Conservation (phyloP, 2,888 invertebrate species). For the Fragum sueziense region DNA sequence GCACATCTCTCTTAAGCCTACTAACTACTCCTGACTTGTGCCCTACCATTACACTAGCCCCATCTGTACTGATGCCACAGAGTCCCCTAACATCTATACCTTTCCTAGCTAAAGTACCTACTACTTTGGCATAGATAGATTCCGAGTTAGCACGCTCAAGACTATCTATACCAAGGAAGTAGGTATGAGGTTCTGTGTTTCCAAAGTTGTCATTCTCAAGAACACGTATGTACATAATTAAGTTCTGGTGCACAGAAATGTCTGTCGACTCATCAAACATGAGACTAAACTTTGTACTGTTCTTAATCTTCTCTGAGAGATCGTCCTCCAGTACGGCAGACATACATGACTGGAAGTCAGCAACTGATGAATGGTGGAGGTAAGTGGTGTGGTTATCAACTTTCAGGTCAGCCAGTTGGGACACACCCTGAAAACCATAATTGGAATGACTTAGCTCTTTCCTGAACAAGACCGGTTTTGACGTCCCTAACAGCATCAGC, state of each 20-base stretch:
- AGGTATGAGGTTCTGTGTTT: conserved; percentile 5
- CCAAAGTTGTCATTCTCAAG: not conserved
- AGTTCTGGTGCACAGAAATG: conserved; percentile 31
- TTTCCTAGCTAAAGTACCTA: not conserved
- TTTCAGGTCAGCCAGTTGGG: no score
- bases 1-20: not conserved
- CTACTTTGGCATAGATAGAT: not conserved
- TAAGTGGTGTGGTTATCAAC: no score
- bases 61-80: conserved; percentile 46
- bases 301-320: conserved; percentile 13
- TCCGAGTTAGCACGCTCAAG: not conserved
- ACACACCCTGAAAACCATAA: no score
- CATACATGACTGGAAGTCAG: no score
- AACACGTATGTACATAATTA: conserved; percentile 22
- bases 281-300: conserved; percentile 3
- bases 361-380: no score
- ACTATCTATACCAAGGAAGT: conserved; percentile 23
- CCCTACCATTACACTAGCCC: conserved; percentile 44
- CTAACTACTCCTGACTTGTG: conserved; percentile 25
- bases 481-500: no score
- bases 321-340: no score
- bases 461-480: no score
- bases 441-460: no score
- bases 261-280: conserved; percentile 39
- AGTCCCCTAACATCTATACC: conserved; percentile 27